Evolutionary conservation across 2,888 invertebrate genomes (phyloP).

Genomic region (Cistogaster globosa): DNA sequence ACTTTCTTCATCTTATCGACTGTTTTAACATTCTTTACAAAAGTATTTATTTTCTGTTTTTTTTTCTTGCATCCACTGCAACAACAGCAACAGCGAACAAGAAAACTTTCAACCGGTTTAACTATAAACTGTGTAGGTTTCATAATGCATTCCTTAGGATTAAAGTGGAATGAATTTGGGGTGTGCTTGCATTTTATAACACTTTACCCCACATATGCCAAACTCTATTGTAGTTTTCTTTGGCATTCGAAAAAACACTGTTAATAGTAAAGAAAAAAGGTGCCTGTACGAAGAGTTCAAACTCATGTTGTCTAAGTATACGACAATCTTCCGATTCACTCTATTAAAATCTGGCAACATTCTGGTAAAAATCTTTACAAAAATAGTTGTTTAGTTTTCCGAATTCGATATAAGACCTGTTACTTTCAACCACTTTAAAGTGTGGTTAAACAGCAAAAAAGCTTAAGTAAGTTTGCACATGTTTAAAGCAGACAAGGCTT

Average conservation of each 20-base stretch:
- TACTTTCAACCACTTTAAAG: no score
- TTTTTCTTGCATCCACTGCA: neutral
- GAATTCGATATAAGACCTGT: no score
- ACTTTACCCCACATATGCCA: conserved; percentile 44
- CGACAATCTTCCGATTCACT: no score
- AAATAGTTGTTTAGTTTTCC: no score
- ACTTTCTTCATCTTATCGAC: conserved; percentile 61
- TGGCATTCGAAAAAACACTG: neutral
- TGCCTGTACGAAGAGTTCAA: conserved; percentile 6
- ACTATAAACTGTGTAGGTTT: conserved; percentile 31
- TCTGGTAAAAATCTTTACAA: no score
- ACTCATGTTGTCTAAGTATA: no score
- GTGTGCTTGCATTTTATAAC: conserved; percentile 35
- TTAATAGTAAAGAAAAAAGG: conserved; percentile 14
- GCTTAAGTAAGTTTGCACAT: no score
- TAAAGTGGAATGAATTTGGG: conserved; percentile 8
- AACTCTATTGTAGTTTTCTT: conserved; percentile 48
- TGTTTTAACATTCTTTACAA: conserved; percentile 57
- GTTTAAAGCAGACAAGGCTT: no score
- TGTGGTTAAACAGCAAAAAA: no score
- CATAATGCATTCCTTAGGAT: neutral
- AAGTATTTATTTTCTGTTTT: conserved; percentile 22
- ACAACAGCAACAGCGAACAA: neutral
- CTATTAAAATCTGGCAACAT: no score
- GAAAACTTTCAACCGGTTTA: conserved; percentile 58